These are phyloP conservation scores for Isoperla grammatica DNA, from an alignment of 2,888 invertebrate genomes.

Conservation along the genomic window DNA sequence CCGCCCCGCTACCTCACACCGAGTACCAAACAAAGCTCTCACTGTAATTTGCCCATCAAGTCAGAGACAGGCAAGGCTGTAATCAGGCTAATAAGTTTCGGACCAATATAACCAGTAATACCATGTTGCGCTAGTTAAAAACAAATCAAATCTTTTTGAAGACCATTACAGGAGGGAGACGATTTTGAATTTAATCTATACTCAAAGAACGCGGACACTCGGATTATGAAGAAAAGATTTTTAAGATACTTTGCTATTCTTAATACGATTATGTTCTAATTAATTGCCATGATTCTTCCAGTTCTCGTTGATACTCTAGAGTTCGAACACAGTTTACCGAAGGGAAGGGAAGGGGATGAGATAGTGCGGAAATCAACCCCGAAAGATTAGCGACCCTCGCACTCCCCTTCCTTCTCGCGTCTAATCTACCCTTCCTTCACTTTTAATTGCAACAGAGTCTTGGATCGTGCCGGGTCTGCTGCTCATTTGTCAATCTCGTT, in stretches of 20 bases:
- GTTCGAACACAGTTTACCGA: not conserved
- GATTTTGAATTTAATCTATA: too few species aligned
- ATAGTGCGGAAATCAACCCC: conserved; percentile 1
- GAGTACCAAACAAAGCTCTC: not conserved
- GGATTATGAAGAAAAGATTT: not conserved
- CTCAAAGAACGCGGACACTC: not conserved
- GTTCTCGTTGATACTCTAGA: not conserved
- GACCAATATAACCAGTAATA: too few species aligned
- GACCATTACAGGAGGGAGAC: not conserved
- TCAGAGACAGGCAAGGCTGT: too few species aligned
- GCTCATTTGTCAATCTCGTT: conserved; percentile 28
- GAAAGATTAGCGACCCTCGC: conserved; percentile 15
- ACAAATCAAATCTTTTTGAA: not conserved
- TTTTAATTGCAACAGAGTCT: conserved; percentile 27
- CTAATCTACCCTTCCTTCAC: conserved; percentile 20
- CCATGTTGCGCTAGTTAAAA: not conserved
- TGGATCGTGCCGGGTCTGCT: conserved; percentile 7
- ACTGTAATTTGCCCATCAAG: too few species aligned
- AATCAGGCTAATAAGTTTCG: too few species aligned
- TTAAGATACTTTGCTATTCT: not conserved
- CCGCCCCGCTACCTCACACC: not conserved
- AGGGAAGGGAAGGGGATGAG: not conserved
- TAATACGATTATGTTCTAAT: conserved; percentile 5
- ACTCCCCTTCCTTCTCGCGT: not conserved
- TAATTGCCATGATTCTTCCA: conserved; percentile 3